A percentile compares a stretch with the other conserved stretches of the same genome.
Conservation (phyloP, 2,113 vertebrate species). For the Corythornis madagascariensis region DNA sequence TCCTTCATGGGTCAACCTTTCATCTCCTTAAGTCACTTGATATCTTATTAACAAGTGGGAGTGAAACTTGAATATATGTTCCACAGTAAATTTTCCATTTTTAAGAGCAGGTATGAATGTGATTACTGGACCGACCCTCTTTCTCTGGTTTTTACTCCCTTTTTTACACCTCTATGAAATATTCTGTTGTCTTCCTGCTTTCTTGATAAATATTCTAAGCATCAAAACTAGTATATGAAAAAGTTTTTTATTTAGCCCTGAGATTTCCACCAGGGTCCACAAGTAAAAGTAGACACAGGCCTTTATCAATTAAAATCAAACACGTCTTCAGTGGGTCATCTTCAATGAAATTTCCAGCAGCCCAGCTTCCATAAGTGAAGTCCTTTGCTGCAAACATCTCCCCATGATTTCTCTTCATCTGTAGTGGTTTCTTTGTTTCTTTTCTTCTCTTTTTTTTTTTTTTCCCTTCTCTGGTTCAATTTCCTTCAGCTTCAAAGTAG, state of each 20-base stretch:
- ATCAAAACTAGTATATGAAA: not conserved
- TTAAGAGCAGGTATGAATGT: not conserved
- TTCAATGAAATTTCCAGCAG: not conserved
- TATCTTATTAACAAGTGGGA: not conserved
- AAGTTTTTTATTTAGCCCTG: not conserved
- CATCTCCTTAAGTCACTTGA: not conserved
- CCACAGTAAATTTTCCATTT: not conserved
- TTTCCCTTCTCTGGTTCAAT: not conserved
- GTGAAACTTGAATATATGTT: not conserved
- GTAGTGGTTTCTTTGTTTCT: not conserved
- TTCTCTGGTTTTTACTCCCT: not conserved
- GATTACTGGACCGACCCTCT: not conserved
- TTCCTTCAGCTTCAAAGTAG: not conserved
- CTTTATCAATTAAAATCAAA: not conserved
- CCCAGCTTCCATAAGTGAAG: not conserved
- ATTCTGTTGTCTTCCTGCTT: not conserved
- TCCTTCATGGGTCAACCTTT: not conserved
- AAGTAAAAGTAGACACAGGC: not conserved
- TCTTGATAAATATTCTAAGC: not conserved
- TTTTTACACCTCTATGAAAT: not conserved
- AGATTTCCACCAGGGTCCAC: not conserved
- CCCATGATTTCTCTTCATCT: not conserved
- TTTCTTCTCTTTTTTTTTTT: not conserved
- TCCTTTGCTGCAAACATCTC: not conserved
- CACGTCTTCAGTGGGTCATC: not conserved